Evolutionary conservation across 2,797 vertebrate species (phyloP).

Genomic region (Oreochromis mossambicus): DNA sequence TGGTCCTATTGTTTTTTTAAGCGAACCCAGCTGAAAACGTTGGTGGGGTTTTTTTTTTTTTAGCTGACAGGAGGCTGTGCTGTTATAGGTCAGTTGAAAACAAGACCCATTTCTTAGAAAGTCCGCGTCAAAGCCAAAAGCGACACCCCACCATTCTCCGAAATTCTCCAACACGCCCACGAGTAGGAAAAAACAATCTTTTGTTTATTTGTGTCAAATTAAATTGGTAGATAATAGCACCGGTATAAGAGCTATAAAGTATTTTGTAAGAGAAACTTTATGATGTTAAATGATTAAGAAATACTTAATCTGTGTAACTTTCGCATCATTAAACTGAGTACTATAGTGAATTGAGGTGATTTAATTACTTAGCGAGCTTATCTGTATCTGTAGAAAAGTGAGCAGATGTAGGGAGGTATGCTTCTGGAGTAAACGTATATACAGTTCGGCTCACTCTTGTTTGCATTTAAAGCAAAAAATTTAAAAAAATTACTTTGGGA

Average conservation of each 20-base stretch:
- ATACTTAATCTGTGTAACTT: background rate
- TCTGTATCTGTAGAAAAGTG: background rate
- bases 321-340: background rate
- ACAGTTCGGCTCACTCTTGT: background rate
- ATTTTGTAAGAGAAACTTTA: background rate
- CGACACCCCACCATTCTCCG: background rate
- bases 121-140: background rate
- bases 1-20: conserved; percentile 14
- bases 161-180: background rate
- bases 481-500: background rate
- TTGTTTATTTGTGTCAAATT: background rate
- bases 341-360: background rate
- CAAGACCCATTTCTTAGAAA: background rate
- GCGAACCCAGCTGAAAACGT: conserved; percentile 17
- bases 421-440: background rate
- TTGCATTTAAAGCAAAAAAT: background rate
- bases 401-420: background rate
- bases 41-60: background rate
- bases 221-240: background rate
- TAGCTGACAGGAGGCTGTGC: background rate
- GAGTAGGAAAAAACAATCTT: background rate
- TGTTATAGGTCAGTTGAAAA: background rate
- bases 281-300: background rate
- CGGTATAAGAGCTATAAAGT: background rate
- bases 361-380: background rate